Evolutionary conservation across 2,888 invertebrate species (phyloP), one percentile per base, ranked within the genome.

Genomic region (Conistra vaccinii): DNA sequence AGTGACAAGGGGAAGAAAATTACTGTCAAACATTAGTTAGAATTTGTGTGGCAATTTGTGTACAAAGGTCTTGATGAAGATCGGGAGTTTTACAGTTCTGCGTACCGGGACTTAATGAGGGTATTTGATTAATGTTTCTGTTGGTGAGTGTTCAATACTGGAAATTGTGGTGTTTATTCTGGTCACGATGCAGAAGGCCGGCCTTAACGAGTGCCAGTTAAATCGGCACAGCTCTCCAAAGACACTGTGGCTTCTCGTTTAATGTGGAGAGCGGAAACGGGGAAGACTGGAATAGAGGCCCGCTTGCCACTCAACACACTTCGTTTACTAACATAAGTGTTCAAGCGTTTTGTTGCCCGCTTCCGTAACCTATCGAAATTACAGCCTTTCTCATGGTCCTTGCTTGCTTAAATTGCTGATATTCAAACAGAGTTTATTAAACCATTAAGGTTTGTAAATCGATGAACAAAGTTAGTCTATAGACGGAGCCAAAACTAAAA

Each of bases 11-110:
- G 71, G 60, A 86, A 78, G 80, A 84, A 86, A 79, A 83, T 83
- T 86, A 74, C 84, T 86, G 86, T 84, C 83, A 86, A 62, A 78
- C 84, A 83, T 83, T 83, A 86, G 86, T 83, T 70, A 83, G 84
- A 86, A 83, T 83, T 83, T 83, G 82, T 72, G 83, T 69, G 83
- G 85, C 69, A 81, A 81, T 81, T 81, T 81, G 86, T 83, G 79
- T 68, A 73, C 73, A 73, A 69, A 78, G 66, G 29, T 83, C 79
- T 78, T 78, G 67, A 85, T 83, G 86, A 73, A 85, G 67, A 86
- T 57, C 68, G 72, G 55, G 57, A 68, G 67, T 83, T 86, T 77
- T 83, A 68, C 84, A 73, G 69, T 83, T 73, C 58, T 61, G 65
- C 58, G 66, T 66, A 61, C 45, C 60, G 69, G 51, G 26, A 63